Percentiles rank a stretch among this genome's conserved stretches.
Conservation (phyloP, 1,140 invertebrate genomes). For the Mylabris phalerata region DNA sequence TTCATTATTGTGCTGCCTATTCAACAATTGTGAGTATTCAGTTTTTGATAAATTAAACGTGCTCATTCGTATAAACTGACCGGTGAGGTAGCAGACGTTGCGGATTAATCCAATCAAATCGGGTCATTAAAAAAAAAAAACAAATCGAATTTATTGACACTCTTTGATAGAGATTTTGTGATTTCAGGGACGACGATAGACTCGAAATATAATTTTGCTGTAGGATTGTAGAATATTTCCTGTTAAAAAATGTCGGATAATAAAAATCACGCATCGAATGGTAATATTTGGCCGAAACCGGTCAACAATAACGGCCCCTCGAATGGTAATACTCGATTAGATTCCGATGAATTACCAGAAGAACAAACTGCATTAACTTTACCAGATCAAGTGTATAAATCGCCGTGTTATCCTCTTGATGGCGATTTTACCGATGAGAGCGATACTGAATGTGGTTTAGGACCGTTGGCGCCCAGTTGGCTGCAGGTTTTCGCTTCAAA, state of each 20-base stretch:
- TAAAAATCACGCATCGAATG: conserved; percentile 5
- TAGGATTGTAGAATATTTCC: not conserved
- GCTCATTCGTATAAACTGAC: too few species aligned
- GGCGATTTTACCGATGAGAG: conserved; percentile 40
- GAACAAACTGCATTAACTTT: conserved; percentile 30
- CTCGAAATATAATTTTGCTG: not conserved
- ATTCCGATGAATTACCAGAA: conserved; percentile 25
- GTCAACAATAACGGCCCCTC: conserved; percentile 27
- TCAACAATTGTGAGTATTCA: too few species aligned
- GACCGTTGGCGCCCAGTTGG: conserved; percentile 62
- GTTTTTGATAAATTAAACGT: too few species aligned
- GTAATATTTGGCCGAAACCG: conserved; percentile 22
- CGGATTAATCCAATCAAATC: too few species aligned
- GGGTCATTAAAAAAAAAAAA: too few species aligned
- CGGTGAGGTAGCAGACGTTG: too few species aligned
- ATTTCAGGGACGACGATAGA: conserved; percentile 12
- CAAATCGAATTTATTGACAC: not conserved
- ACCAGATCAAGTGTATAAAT: conserved; percentile 14
- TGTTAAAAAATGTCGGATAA: conserved; percentile 3
- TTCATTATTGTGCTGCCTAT: too few species aligned
- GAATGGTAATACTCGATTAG: conserved; percentile 22
- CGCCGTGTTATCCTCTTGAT: conserved; percentile 21
- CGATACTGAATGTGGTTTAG: conserved; percentile 60
- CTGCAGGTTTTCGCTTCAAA: conserved; percentile 77
- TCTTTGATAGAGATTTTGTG: not conserved